phyloP scores from a whole-genome alignment of 2,113 vertebrate genomes.

The Mustela lutreola region DNA sequence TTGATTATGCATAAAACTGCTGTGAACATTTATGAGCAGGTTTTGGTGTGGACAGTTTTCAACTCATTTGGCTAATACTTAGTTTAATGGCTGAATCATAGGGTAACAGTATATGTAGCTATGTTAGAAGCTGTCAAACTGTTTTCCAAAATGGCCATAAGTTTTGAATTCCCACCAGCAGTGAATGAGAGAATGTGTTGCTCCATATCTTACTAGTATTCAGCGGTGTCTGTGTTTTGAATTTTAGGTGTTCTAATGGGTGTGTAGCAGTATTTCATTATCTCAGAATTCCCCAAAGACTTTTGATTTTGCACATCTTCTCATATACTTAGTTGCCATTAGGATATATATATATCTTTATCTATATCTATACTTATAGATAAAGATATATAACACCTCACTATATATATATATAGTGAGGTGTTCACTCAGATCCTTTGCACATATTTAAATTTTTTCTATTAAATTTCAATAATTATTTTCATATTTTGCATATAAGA shows the following conservation, averaged over 20 bases:
- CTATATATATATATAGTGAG: no score
- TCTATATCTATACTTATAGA: no score
- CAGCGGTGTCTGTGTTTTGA: background rate
- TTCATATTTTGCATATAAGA: background rate
- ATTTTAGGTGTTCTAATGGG: background rate
- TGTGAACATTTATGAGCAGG: background rate
- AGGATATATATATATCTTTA: background rate
- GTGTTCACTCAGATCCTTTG: background rate
- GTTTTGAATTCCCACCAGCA: background rate
- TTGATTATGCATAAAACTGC: background rate
- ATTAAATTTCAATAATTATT: background rate
- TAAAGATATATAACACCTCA: no score
- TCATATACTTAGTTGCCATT: background rate
- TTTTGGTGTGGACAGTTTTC: background rate
- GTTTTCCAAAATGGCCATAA: background rate
- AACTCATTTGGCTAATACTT: background rate
- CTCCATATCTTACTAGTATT: background rate
- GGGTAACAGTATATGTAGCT: background rate
- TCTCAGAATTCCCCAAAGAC: background rate
- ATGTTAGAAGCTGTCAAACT: background rate
- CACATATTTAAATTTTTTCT: background rate
- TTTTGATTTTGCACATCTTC: background rate
- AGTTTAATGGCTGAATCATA: background rate
- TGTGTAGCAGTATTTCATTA: background rate
- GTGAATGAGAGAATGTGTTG: background rate